A percentile compares a stretch with the other conserved stretches of the same genome.
These are phyloP conservation scores for Antechinus stuartii DNA, from an alignment of 2,113 vertebrate species.

Conservation along the genomic window DNA sequence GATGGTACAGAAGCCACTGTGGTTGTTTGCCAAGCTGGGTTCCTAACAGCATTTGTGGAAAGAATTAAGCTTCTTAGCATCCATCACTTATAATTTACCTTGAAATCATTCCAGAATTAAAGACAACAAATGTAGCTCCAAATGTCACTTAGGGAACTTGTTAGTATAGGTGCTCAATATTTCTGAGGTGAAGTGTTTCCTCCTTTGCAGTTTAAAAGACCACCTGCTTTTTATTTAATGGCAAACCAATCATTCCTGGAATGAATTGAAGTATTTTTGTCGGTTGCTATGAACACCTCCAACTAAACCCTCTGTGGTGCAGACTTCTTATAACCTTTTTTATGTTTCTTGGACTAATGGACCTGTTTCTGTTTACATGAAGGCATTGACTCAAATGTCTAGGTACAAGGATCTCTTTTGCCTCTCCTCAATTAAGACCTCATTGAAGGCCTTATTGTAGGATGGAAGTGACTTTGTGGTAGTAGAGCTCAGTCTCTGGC, in stretches of 20 bases:
- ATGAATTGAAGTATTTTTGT: neutral
- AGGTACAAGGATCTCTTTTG: neutral
- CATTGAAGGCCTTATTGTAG: neutral
- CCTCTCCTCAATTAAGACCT: neutral
- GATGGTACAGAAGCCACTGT: neutral
- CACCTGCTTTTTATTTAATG: constrained; percentile 15
- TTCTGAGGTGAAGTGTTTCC: constrained; percentile 62
- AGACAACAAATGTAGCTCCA: constrained; percentile 53
- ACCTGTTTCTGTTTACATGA: constrained; percentile 23
- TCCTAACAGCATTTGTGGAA: neutral
- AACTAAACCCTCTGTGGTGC: neutral
- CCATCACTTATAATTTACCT: constrained; percentile 15
- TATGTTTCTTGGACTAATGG: constrained; percentile 27
- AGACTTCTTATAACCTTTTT: neutral
- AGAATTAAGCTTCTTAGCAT: neutral
- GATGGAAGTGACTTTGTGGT: neutral
- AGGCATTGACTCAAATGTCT: constrained; percentile 21
- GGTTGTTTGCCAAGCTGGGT: neutral
- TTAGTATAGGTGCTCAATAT: neutral
- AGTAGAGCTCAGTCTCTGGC: neutral
- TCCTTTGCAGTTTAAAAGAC: constrained; percentile 56
- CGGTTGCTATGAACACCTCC: neutral
- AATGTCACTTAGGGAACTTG: constrained; percentile 51
- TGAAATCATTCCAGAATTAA: constrained; percentile 44
- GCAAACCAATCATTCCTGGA: constrained; percentile 19